phyloP scores from a whole-genome alignment of 2,113 vertebrate species.

The Elachura formosa region DNA sequence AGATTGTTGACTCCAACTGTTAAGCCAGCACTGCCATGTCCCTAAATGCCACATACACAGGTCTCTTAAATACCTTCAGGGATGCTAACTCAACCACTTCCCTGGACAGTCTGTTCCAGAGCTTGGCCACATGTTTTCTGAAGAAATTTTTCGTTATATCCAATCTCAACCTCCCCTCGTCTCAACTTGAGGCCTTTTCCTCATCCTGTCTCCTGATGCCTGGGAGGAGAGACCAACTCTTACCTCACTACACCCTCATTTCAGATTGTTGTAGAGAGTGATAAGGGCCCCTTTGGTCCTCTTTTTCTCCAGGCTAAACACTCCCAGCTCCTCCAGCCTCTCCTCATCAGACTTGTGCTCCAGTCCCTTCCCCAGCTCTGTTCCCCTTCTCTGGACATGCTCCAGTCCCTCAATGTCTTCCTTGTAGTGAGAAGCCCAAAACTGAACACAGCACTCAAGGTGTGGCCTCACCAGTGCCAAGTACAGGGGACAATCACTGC shows the following conservation, averaged over 20 bases:
- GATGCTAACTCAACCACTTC: not conserved
- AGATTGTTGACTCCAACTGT: not conserved
- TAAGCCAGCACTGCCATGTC: not conserved
- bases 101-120: not conserved
- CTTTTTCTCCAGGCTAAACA: not conserved
- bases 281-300: not conserved
- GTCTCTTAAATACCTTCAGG: not conserved
- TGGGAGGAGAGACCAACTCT: not conserved
- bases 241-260: not conserved
- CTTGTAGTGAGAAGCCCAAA: not conserved
- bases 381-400: accelerated
- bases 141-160: not conserved
- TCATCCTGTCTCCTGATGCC: not conserved
- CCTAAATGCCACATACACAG: not conserved
- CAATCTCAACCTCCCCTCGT: not conserved
- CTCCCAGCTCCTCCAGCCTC: accelerated
- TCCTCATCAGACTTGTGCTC: not conserved
- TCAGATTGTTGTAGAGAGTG: not conserved
- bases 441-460: accelerated
- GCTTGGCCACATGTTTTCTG: not conserved
- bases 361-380: accelerated
- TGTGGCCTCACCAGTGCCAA: not conserved
- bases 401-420: not conserved
- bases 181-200: accelerated
- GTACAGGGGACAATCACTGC: not conserved